These are phyloP conservation scores for Bostrychus sinensis DNA, from an alignment of 2,113 vertebrate species.

Conservation along the genomic window DNA sequence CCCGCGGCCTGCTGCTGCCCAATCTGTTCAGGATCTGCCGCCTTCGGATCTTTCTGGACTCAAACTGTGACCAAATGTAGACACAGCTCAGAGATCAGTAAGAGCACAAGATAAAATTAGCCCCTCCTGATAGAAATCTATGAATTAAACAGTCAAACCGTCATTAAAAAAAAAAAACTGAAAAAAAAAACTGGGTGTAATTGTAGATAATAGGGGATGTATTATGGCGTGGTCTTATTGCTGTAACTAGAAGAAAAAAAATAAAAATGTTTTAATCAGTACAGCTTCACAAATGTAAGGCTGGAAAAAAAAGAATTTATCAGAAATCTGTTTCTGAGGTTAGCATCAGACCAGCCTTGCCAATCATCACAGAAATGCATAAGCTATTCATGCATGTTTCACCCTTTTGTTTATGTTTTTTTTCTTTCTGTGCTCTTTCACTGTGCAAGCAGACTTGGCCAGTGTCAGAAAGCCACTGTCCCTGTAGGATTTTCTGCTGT, in stretches of 20 bases:
- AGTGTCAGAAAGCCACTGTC: no score
- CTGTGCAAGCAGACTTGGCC: not conserved
- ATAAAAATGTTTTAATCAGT: no score
- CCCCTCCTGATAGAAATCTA: conserved; percentile 30
- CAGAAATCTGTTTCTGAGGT: no score
- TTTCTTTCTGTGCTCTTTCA: not conserved
- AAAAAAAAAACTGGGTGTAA: no score
- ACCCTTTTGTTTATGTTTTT: not conserved
- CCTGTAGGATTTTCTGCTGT: not conserved
- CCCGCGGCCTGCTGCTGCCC: conserved; percentile 72
- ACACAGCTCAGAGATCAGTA: conserved; percentile 24
- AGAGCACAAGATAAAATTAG: conserved; percentile 39
- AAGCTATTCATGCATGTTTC: not conserved
- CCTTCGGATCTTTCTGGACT: conserved; percentile 47
- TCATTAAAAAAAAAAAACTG: no score
- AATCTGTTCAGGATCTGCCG: conserved; percentile 77
- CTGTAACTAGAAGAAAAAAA: no score
- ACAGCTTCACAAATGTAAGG: no score
- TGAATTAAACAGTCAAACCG: conserved; percentile 14
- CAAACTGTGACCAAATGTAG: conserved; percentile 50
- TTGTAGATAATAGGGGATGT: no score
- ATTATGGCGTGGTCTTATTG: no score
- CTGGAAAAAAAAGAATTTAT: no score
- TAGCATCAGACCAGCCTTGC: no score
- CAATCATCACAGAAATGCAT: not conserved